Conservation (phyloP, 2,888 invertebrate species). For the Cyclophora albipunctata region DNA sequence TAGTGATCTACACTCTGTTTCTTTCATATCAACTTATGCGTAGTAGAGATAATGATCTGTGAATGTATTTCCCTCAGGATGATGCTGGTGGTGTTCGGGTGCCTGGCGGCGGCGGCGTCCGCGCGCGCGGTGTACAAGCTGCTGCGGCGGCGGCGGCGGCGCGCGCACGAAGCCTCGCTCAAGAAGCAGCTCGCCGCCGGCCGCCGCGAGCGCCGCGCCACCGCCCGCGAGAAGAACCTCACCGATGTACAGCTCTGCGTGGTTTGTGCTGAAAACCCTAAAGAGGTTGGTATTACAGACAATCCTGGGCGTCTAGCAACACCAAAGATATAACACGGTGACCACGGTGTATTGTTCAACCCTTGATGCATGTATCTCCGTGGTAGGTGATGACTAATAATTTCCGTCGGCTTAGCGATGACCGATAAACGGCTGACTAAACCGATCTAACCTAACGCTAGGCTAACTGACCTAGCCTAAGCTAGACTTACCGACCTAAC, state of each 20-base stretch:
- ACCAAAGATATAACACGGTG: not conserved
- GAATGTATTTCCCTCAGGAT: conserved; percentile 47
- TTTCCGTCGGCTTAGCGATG: no score
- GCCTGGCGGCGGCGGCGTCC: conserved; percentile 69
- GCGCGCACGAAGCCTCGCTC: conserved; percentile 73
- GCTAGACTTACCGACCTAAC: no score
- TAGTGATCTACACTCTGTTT: no score
- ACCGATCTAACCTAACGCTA: no score
- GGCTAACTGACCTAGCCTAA: no score
- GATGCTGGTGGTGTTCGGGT: conserved; percentile 71
- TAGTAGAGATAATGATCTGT: no score
- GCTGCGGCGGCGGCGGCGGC: conserved; percentile 61
- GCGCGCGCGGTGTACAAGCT: conserved; percentile 72
- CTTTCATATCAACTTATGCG: no score
- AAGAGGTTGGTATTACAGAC: conserved; percentile 75
- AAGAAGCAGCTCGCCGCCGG: conserved; percentile 79
- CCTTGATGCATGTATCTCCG: no score
- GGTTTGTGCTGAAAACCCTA: conserved; percentile 89
- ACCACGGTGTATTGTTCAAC: conserved; percentile 1
- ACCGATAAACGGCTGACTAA: no score
- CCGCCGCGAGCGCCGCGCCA: conserved; percentile 79
- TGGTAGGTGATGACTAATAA: no score
- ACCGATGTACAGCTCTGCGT: conserved; percentile 83
- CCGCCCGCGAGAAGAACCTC: conserved; percentile 78
- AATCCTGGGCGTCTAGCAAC: not conserved